Conservation (phyloP, 2,888 invertebrate genomes). For the Cataglyphis livida region DNA sequence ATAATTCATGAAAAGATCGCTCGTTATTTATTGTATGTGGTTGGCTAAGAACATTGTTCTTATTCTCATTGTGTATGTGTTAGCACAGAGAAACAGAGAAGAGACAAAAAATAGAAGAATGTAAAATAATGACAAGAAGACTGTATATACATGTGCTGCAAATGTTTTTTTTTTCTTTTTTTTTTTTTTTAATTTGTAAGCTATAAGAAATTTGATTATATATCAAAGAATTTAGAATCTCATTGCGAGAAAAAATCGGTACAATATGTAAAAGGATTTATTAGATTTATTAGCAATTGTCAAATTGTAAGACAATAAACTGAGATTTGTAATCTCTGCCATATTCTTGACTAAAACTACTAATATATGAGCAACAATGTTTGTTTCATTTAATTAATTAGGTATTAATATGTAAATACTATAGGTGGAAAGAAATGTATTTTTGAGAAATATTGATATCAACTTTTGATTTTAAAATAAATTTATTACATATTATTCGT, state of each 20-base stretch:
- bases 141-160: constrained; percentile 59
- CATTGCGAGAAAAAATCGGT: constrained; percentile 36
- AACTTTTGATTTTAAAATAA: constrained; percentile 55
- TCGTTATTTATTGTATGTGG: constrained; percentile 74
- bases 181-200: constrained; percentile 49
- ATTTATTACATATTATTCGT: constrained; percentile 53
- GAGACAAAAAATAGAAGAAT: constrained; percentile 67
- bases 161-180: constrained; percentile 51
- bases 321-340: constrained; percentile 56
- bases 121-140: constrained; percentile 70
- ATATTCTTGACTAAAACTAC: constrained; percentile 66
- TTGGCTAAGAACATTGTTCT: constrained; percentile 83
- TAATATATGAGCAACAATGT: constrained; percentile 73
- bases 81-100: constrained; percentile 54
- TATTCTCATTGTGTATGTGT: constrained; percentile 64
- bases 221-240: constrained; percentile 9
- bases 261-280: constrained; percentile 26
- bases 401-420: constrained; percentile 64
- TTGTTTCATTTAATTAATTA: constrained; percentile 76
- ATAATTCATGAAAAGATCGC: constrained; percentile 70
- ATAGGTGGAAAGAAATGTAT: constrained; percentile 57
- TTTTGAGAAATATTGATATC: constrained; percentile 54
- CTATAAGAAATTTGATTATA: neutral
- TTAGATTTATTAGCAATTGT: constrained; percentile 40
- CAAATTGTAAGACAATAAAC: constrained; percentile 48